Conservation (phyloP, 2,113 vertebrate genomes). For the Myanophis thanlyinensis region DNA sequence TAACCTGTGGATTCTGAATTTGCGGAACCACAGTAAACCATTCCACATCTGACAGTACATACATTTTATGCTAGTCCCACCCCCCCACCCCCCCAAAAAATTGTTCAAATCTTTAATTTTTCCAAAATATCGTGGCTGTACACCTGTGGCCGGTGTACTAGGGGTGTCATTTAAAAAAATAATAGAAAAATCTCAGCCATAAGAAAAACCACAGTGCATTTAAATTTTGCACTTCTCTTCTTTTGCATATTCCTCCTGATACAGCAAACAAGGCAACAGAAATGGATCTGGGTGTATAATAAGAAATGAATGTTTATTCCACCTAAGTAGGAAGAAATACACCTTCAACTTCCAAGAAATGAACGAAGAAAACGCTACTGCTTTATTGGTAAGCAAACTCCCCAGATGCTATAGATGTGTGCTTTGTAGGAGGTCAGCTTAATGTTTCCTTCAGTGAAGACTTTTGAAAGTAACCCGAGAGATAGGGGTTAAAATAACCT, state of each 20-base stretch:
- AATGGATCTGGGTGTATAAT: background rate
- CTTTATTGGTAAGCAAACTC: background rate
- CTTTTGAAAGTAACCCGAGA: background rate
- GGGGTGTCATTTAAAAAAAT: background rate
- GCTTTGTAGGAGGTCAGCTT: background rate
- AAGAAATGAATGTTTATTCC: background rate
- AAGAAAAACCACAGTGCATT: background rate
- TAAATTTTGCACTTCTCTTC: background rate
- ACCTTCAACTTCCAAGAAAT: background rate
- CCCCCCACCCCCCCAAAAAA: too few relatives aligned
- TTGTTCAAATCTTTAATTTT: background rate
- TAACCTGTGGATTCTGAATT: background rate
- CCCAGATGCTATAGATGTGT: background rate
- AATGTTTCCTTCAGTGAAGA: background rate
- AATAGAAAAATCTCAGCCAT: background rate
- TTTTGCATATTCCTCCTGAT: background rate
- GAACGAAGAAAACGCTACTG: background rate
- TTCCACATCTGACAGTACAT: background rate
- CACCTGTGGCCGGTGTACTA: background rate
- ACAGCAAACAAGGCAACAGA: background rate
- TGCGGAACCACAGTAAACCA: background rate
- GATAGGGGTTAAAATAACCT: background rate
- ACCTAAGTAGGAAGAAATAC: background rate
- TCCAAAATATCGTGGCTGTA: background rate
- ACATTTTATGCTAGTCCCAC: background rate